Base-by-base conservation (phyloP, 1,140 invertebrate species). In the Drosophila baimaii region DNA sequence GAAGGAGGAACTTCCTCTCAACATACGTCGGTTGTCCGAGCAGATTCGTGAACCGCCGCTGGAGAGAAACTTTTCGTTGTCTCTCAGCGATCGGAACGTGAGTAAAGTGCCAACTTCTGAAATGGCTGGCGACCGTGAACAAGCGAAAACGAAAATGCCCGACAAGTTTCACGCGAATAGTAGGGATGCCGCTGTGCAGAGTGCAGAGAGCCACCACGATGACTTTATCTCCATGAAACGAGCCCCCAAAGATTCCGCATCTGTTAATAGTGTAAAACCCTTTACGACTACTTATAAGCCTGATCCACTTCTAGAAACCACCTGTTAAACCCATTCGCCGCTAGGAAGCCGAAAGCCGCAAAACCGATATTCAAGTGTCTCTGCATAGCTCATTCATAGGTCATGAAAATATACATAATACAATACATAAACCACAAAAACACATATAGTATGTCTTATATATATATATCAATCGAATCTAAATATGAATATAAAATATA, bases 11-110 rank as follows among this genome's bases (percentile, higher is more conserved):
- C 47, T 92, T 7, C 89, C 85, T 43, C 61, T 91, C 10, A 91
- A 91, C 56, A 91, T 91, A 29, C 80, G 90, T 33, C 76, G 91
- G 29, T 46, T 92, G 7, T 91, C 91, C 6, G 90, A 91, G 39
- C 91, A 92, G 72, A 91, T 91, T 44, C 62, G 64, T 58, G 58
- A 77, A 35, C 52, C 65, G 29, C 66, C 62, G 6, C 21, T 82
- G 25, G 54, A 68, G 17, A 59, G 69, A 8, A 61, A 68, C 43
- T 44, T 66, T 9, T 54, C 70, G 49, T 44, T 77, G 47, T 81
- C 77, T 15, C 62, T 76, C 33, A 81, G 71, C 51, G 75, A 90
- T 77, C 74, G 78, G 10, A 81, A 88, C 64, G 74, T 81, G 9
- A 79, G 58, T 51, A 75, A 74, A 56, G 49, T 62, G 23, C 62